These are phyloP conservation scores for Netelia melanura DNA, from an alignment of 2,888 invertebrate species.

Conservation along the genomic window DNA sequence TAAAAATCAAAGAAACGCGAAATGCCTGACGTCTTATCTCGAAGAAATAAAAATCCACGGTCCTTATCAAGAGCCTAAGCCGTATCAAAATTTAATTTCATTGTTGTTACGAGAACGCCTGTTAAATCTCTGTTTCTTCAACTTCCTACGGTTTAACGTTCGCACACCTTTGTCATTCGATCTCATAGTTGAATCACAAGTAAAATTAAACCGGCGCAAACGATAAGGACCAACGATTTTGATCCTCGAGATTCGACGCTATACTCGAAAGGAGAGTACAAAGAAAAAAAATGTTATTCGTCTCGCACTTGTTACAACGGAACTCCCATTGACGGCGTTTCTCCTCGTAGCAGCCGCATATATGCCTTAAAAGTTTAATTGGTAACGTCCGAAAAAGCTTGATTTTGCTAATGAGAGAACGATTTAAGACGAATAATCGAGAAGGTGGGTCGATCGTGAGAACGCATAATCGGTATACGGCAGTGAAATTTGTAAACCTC, in stretches of 20 bases:
- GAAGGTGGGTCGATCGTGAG: too few relatives aligned
- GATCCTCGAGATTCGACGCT: slow-evolving; percentile 10
- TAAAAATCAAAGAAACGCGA: slow-evolving; percentile 4
- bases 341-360: slow-evolving; percentile 60
- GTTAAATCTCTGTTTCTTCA: background rate
- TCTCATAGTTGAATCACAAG: background rate
- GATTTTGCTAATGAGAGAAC: too few relatives aligned
- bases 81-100: background rate
- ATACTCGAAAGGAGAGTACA: slow-evolving; percentile 11
- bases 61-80: background rate
- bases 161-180: background rate
- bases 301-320: slow-evolving; percentile 14
- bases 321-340: slow-evolving; percentile 22
- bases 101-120: background rate
- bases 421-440: too few relatives aligned
- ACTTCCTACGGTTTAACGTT: too few relatives aligned
- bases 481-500: too few relatives aligned
- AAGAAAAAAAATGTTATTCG: slow-evolving; percentile 26
- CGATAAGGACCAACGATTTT: slow-evolving; percentile 15
- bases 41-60: background rate
- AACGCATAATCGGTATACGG: too few relatives aligned
- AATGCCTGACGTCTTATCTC: background rate
- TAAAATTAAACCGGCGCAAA: background rate
- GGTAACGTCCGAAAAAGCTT: slow-evolving; percentile 43
- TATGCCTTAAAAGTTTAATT: slow-evolving; percentile 63